A percentile compares a stretch with the other conserved stretches of the same genome.
Conservation (phyloP, 2,888 invertebrate species). For the Abrostola tripartita region DNA sequence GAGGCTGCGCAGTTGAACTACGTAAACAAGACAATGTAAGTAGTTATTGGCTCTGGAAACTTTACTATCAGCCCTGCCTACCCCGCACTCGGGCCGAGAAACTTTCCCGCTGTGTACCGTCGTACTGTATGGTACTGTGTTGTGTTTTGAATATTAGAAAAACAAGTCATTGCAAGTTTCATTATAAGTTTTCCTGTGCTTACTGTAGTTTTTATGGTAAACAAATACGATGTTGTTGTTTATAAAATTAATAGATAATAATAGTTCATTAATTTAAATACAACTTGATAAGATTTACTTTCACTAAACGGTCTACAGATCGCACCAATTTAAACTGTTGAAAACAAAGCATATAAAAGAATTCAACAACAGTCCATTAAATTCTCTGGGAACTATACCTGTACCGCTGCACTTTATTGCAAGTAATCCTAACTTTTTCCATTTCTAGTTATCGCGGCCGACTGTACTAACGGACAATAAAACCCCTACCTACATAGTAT, state of each 20-base stretch:
- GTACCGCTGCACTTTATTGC: conserved; percentile 49
- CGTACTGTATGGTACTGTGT: not conserved
- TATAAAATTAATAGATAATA: no score
- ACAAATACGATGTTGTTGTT: no score
- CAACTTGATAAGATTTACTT: no score
- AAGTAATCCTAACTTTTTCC: conserved; percentile 56
- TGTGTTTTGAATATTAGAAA: not conserved
- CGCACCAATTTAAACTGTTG: conserved; percentile 6
- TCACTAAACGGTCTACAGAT: not conserved
- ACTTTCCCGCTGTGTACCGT: not conserved
- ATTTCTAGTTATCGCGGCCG: conserved; percentile 45
- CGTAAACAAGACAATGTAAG: not conserved
- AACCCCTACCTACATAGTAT: conserved; percentile 35
- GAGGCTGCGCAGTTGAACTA: not conserved
- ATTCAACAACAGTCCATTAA: conserved; percentile 25
- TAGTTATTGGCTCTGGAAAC: conserved; percentile 3
- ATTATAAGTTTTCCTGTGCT: no score
- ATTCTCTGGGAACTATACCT: conserved; percentile 18
- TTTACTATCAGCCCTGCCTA: not conserved
- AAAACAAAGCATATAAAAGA: conserved; percentile 16
- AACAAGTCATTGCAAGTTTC: no score
- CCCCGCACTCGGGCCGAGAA: not conserved
- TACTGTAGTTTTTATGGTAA: no score
- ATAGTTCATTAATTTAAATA: no score
- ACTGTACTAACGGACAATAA: conserved; percentile 35